Base-by-base conservation (phyloP, 2,888 invertebrate genomes). In the Alviniconcha strummeri region DNA sequence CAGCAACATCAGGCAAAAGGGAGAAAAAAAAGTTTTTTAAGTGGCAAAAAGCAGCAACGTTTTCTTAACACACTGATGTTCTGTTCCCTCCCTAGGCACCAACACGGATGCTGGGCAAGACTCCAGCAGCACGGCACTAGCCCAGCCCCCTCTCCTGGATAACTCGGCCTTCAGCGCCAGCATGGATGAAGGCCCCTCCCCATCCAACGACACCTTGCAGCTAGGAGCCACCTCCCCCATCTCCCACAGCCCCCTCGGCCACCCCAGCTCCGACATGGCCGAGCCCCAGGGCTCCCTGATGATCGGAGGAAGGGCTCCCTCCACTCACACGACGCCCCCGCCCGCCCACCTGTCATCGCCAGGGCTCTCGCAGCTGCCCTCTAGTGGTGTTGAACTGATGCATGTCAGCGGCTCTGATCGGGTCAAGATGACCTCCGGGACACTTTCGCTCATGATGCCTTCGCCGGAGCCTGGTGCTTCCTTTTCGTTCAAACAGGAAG, bases 401-500 rank as follows among this genome's bases (percentile, higher is more conserved):
- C 54, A 71, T 15, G 64, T 15, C 13, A 55, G 19, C 15, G 55
- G 71, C 52, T 69, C 9, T 17, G 54, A 80, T 11, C 52, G 54
- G 13, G 80, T 15, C 13, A 17, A 64, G 15, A 71, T 71, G 52
- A 13, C 15, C 64, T 36, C 82, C 54, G 19, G 54, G 54, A 13
- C 82, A 19, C 36, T 56, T 55, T 56, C 76, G 57, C 36, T 57
- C 5, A 52, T 82, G 69, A 69, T 82, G 75, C 19, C 75, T 15
- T 15, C 56, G 11, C n/a, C 82, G 0, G 69, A 69, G 5, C 11
- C 69, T 5, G 80, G 69, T n/a, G 9, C 69, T 54, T 4, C 64
- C 15, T 52, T 52, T n/a, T 11, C 56, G 54, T 82, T 77, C 57
- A 82, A 82, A 56, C 82, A 82, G 82, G 82, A 82, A 19, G 76